These are phyloP conservation scores for Phengaris arion DNA, from an alignment of 2,888 invertebrate genomes.

Conservation along the genomic window DNA sequence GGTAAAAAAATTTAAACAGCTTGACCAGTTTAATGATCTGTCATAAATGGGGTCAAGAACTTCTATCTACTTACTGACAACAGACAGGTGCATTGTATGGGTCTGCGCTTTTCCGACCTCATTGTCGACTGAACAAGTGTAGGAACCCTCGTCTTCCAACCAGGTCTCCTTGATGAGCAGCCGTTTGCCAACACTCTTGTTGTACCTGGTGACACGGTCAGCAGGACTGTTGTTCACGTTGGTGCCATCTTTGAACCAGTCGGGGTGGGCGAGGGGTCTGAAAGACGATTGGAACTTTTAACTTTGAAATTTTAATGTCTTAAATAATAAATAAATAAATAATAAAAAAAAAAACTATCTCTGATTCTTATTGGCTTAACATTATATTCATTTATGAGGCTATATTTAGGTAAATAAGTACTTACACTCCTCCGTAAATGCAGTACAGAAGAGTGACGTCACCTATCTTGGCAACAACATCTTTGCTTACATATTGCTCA, in stretches of 20 bases:
- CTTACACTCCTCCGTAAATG: constrained; percentile 68
- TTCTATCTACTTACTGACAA: constrained; percentile 55
- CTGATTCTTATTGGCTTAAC: not conserved
- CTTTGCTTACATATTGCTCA: constrained; percentile 55
- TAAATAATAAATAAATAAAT: too few relatives aligned
- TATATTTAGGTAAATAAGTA: constrained; percentile 33
- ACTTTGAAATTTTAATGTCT: too few relatives aligned
- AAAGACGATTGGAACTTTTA: not conserved
- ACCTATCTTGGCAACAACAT: constrained; percentile 52
- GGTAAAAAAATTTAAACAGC: too few relatives aligned
- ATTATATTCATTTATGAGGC: too few relatives aligned
- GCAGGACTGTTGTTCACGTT: constrained; percentile 50
- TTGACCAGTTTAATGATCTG: too few relatives aligned
- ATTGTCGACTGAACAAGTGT: constrained; percentile 60
- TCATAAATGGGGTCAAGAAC: too few relatives aligned
- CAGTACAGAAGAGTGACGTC: constrained; percentile 59
- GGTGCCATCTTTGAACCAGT: constrained; percentile 62
- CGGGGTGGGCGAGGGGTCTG: constrained; percentile 60
- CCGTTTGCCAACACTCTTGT: constrained; percentile 61
- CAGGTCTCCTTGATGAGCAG: constrained; percentile 59
- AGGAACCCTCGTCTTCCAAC: constrained; percentile 55
- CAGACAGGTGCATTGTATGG: constrained; percentile 55
- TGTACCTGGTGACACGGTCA: constrained; percentile 61
- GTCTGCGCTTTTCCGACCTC: constrained; percentile 52
- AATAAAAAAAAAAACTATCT: too few relatives aligned